Percentiles rank a stretch among this genome's conserved stretches.
phyloP scores from a whole-genome alignment of 2,113 vertebrate genomes.

The Probosciger aterrimus region DNA sequence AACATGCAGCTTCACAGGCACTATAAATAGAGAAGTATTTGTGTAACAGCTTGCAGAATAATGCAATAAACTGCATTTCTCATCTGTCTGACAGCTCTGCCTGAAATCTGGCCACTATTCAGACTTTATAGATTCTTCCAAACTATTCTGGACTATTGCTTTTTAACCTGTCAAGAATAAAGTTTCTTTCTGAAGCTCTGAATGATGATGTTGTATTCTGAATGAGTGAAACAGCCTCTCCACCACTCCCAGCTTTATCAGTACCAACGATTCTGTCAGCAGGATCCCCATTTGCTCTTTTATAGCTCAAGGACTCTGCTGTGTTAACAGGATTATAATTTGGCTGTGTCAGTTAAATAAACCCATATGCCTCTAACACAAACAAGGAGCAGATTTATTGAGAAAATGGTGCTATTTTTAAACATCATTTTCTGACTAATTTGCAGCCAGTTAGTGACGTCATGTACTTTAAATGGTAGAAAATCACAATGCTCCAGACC shows the following conservation, averaged over 20 bases:
- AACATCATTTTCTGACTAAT: neutral
- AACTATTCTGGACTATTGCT: neutral
- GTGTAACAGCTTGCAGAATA: neutral
- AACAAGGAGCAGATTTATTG: neutral
- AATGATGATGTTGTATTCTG: neutral
- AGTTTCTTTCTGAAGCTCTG: neutral
- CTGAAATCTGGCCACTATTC: neutral
- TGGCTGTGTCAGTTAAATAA: neutral
- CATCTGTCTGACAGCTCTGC: neutral
- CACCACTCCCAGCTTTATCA: neutral
- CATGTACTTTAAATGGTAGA: neutral
- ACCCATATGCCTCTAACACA: constrained; percentile 12
- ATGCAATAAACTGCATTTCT: neutral
- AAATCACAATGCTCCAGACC: constrained; percentile 5
- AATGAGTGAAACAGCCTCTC: neutral
- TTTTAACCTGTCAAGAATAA: neutral
- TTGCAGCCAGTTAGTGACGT: constrained; percentile 26
- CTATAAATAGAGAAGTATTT: neutral
- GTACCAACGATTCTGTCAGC: neutral
- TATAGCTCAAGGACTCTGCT: neutral
- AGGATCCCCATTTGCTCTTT: neutral
- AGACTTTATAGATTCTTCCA: neutral
- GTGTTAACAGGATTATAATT: neutral
- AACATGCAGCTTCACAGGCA: neutral
- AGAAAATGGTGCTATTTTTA: neutral